phyloP scores from a whole-genome alignment of 2,797 vertebrate genomes.

The Sebastes miniatus region DNA sequence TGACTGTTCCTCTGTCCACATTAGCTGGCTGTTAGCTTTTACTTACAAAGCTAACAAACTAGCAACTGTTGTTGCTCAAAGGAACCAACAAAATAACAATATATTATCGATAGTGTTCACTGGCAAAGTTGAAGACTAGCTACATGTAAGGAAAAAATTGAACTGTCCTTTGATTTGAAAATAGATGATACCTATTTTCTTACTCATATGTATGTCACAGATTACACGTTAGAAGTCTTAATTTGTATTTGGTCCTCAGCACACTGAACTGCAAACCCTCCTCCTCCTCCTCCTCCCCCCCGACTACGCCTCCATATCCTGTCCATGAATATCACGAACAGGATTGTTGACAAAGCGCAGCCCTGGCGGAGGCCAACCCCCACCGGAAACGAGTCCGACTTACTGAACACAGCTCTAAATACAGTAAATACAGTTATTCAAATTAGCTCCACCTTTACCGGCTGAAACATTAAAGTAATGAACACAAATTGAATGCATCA shows the following conservation, averaged over 20 bases:
- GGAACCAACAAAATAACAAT: background rate
- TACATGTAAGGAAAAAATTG: background rate
- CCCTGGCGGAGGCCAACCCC: no score
- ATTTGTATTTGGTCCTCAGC: background rate
- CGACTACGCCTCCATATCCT: no score
- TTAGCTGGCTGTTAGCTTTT: no score
- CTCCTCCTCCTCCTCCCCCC: no score
- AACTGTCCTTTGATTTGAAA: background rate
- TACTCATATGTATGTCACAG: accelerated
- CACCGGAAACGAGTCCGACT: no score
- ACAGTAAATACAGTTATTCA: background rate
- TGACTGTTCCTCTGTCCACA: no score
- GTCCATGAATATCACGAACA: no score
- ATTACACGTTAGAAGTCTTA: background rate
- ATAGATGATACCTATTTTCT: background rate
- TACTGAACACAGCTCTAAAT: no score
- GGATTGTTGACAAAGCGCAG: no score
- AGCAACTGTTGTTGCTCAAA: accelerated
- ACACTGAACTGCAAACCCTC: no score
- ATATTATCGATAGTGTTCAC: background rate
- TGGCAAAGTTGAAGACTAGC: background rate
- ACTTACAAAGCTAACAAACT: no score
- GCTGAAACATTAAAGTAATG: no score
- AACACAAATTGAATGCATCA: background rate
- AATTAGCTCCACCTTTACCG: background rate